Evolutionary conservation across 1,140 invertebrate genomes (phyloP).

Genomic region (Eupristina koningsbergeri): DNA sequence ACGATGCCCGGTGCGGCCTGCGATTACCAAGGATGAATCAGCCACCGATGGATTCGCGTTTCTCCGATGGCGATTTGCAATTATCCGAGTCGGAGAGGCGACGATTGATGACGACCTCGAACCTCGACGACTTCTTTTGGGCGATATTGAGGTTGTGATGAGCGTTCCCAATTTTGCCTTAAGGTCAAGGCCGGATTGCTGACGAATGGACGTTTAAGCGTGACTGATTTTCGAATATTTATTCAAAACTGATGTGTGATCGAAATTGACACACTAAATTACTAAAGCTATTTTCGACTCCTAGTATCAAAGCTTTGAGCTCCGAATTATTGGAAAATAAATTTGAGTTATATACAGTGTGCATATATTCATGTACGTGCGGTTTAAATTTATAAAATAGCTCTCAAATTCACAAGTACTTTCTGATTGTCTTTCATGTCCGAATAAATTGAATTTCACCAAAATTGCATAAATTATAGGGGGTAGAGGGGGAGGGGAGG

Average conservation of each 20-base stretch:
- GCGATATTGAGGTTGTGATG: neutral
- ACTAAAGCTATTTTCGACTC: too few relatives aligned
- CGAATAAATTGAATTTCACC: neutral
- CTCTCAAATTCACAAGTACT: neutral
- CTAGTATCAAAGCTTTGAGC: too few relatives aligned
- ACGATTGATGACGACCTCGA: neutral
- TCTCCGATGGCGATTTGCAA: neutral
- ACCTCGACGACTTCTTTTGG: neutral
- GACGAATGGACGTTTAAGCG: neutral
- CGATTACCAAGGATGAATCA: neutral
- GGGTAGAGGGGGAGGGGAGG: too few relatives aligned
- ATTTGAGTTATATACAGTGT: too few relatives aligned
- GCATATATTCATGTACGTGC: too few relatives aligned
- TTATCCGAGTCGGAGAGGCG: neutral
- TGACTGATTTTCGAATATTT: neutral
- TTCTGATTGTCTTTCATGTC: neutral
- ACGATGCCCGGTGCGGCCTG: conserved; percentile 34
- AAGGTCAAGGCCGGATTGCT: neutral
- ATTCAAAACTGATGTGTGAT: too few relatives aligned
- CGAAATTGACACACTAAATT: too few relatives aligned
- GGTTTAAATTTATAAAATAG: too few relatives aligned
- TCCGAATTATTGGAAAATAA: too few relatives aligned
- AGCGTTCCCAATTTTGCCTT: neutral
- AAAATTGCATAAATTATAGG: neutral
- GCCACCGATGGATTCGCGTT: neutral